These are phyloP conservation scores for Eciton burchellii DNA, from an alignment of 1,140 invertebrate genomes.

Conservation along the genomic window DNA sequence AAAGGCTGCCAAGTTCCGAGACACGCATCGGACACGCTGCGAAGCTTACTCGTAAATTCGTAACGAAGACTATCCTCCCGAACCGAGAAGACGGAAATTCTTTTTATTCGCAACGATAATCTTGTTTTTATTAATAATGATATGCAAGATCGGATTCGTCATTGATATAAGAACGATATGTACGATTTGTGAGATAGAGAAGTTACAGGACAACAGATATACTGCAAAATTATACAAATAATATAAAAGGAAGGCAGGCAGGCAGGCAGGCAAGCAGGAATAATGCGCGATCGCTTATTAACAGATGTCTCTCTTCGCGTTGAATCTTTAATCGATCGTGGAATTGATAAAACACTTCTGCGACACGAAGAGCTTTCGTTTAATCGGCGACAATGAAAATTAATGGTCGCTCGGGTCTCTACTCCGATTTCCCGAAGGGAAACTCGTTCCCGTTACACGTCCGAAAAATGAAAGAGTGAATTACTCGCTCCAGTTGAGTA, in stretches of 20 bases:
- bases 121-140: too few relatives aligned
- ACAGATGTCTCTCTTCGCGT: too few relatives aligned
- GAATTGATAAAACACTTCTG: neutral
- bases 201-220: too few relatives aligned
- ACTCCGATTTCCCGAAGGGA: neutral
- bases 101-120: too few relatives aligned
- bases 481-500: constrained; percentile 34
- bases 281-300: too few relatives aligned
- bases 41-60: neutral
- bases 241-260: too few relatives aligned
- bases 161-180: too few relatives aligned
- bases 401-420: neutral
- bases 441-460: constrained; percentile 6
- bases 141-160: too few relatives aligned
- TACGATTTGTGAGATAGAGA: too few relatives aligned
- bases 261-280: too few relatives aligned
- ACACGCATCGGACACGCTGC: neutral
- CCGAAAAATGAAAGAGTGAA: constrained; percentile 29
- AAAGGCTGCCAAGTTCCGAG: neutral
- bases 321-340: too few relatives aligned
- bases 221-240: too few relatives aligned
- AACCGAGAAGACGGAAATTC: neutral
- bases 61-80: neutral
- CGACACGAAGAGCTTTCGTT: neutral
- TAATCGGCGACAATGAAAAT: constrained; percentile 3